These are phyloP conservation scores for Patella vulgata DNA, from an alignment of 1,140 invertebrate genomes.

Conservation along the genomic window DNA sequence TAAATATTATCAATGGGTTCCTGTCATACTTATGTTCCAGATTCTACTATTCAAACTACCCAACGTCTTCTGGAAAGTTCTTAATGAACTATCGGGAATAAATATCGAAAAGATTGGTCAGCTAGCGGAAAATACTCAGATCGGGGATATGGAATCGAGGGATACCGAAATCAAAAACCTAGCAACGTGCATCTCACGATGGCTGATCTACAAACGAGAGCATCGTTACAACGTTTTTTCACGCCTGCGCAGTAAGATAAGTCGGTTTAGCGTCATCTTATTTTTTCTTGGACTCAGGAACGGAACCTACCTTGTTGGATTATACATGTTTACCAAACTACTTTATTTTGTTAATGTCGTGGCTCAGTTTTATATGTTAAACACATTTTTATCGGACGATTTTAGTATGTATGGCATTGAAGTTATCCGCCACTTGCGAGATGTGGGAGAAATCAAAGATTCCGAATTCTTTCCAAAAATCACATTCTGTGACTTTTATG, in stretches of 20 bases:
- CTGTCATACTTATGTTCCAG: constrained; percentile 72
- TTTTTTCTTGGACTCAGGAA: constrained; percentile 64
- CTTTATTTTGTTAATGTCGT: constrained; percentile 47
- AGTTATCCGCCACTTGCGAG: constrained; percentile 62
- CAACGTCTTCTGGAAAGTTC: constrained; percentile 68
- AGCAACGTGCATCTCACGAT: constrained; percentile 48
- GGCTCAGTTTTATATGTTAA: constrained; percentile 56
- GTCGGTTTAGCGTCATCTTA: constrained; percentile 34
- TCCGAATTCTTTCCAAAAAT: constrained; percentile 67
- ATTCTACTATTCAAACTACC: constrained; percentile 93
- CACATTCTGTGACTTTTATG: constrained; percentile 69
- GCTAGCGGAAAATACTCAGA: constrained; percentile 71
- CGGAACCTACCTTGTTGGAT: constrained; percentile 66
- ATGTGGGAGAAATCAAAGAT: constrained; percentile 60
- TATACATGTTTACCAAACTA: constrained; percentile 64
- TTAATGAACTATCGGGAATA: constrained; percentile 45
- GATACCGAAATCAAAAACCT: constrained; percentile 43
- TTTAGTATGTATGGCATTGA: constrained; percentile 65
- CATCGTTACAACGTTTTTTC: constrained; percentile 40
- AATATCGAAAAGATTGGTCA: constrained; percentile 69
- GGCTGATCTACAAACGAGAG: constrained; percentile 43
- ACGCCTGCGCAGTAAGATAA: constrained; percentile 24
- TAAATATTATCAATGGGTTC: constrained; percentile 69
- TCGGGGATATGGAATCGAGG: constrained; percentile 43
- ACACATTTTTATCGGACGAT: constrained; percentile 48